These are phyloP conservation scores for Palythoa grandiflora DNA, from an alignment of 92 coral and sea anemone species.

Conservation along the genomic window DNA sequence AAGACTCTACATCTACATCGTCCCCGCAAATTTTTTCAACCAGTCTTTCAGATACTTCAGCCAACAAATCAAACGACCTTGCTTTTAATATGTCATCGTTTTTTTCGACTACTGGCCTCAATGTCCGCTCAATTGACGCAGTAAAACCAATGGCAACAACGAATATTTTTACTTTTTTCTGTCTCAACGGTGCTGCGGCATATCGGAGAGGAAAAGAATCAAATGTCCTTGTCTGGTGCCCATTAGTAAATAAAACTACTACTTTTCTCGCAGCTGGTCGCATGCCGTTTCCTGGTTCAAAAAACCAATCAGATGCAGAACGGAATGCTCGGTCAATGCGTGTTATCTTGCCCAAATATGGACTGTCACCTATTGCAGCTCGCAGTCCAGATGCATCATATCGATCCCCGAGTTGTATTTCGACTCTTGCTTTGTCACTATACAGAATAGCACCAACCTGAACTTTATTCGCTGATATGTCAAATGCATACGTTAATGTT, in stretches of 20 bases:
- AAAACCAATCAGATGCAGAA: constrained; percentile 62
- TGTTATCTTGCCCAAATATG: constrained; percentile 67
- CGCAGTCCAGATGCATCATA: constrained; percentile 48
- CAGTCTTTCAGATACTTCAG: constrained; percentile 47
- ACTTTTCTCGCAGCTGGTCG: constrained; percentile 75
- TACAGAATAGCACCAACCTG: constrained; percentile 79
- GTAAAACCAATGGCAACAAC: constrained; percentile 61
- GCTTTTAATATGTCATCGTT: constrained; percentile 55
- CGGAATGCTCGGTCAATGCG: constrained; percentile 78
- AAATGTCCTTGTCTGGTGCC: constrained; percentile 63
- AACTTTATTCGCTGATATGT: constrained; percentile 55
- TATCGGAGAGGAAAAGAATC: constrained; percentile 66
- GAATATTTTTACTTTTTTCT: constrained; percentile 55
- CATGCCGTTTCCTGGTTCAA: constrained; percentile 62
- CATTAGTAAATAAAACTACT: constrained; percentile 73
- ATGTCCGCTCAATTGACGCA: constrained; percentile 22
- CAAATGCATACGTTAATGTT: constrained; percentile 67
- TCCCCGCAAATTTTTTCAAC: constrained; percentile 61
- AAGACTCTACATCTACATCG: not conserved
- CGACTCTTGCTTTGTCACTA: constrained; percentile 72
- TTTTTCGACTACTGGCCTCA: constrained; percentile 41
- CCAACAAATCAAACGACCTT: constrained; percentile 48
- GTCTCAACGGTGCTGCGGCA: constrained; percentile 68
- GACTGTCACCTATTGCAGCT: constrained; percentile 68
- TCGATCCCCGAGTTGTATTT: constrained; percentile 63